phyloP scores from a whole-genome alignment of 2,888 invertebrate genomes.

The Athalia cordata region DNA sequence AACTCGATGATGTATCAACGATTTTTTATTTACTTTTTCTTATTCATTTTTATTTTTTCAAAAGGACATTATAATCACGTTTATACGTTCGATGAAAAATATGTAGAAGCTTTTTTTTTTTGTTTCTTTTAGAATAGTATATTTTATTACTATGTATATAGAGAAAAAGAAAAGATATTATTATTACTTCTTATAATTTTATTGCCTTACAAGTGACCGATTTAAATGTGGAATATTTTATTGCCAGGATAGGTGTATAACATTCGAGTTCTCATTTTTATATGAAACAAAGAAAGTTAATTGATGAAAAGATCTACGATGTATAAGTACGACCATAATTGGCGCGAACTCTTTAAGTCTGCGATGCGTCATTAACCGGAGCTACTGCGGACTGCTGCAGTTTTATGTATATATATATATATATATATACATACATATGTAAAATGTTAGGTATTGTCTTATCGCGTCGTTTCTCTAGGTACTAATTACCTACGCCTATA shows the following conservation, averaged over 20 bases:
- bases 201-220: neutral
- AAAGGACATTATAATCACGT: no score
- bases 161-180: no score
- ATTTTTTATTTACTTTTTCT: neutral
- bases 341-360: neutral
- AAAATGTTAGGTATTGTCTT: conserved; percentile 15
- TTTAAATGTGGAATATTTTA: neutral
- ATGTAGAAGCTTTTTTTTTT: no score
- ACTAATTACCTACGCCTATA: conserved; percentile 8
- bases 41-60: neutral
- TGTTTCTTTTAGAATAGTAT: neutral
- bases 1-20: neutral
- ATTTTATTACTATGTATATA: neutral
- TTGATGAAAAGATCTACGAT: conserved; percentile 28
- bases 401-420: no score
- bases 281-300: conserved; percentile 27
- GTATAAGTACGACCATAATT: neutral
- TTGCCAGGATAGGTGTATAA: neutral
- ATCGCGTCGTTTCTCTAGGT: conserved; percentile 2
- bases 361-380: conserved; percentile 9
- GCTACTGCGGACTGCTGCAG: neutral
- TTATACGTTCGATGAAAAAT: no score
- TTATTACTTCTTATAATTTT: no score
- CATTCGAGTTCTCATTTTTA: neutral
- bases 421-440: no score